Percentiles rank a stretch among this genome's conserved stretches.
These are phyloP conservation scores for Drosophila demipolita DNA, from an alignment of 2,888 invertebrate genomes.

Conservation along the genomic window DNA sequence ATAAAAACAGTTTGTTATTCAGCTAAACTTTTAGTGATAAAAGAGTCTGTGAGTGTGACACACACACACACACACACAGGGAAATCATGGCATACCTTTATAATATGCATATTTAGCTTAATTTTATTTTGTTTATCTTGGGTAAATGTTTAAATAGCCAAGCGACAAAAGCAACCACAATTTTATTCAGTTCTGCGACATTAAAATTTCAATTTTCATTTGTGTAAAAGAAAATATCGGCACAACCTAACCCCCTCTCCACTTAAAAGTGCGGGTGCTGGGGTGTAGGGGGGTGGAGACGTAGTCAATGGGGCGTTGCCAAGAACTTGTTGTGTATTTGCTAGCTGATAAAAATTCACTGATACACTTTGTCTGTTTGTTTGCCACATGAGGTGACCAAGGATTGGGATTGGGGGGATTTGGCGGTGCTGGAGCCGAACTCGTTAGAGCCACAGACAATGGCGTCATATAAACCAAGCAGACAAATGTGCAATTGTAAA, in stretches of 20 bases:
- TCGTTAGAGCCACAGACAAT: slow-evolving; percentile 41
- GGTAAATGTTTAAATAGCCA: slow-evolving; percentile 57
- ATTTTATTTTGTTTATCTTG: slow-evolving; percentile 55
- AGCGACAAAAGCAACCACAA: slow-evolving; percentile 44
- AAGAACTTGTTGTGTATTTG: slow-evolving; percentile 75
- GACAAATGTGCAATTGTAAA: slow-evolving; percentile 54
- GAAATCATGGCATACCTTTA: slow-evolving; percentile 16
- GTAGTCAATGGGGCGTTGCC: slow-evolving; percentile 52
- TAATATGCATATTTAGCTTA: slow-evolving; percentile 43
- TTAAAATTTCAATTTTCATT: slow-evolving; percentile 65
- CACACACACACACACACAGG: slow-evolving; percentile 12
- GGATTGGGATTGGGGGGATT: not conserved
- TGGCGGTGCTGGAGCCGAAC: slow-evolving; percentile 6
- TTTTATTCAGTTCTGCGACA: slow-evolving; percentile 65
- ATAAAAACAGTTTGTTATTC: slow-evolving; percentile 4
- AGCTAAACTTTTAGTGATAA: slow-evolving; percentile 33
- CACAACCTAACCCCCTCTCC: not conserved
- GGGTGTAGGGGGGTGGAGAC: not conserved
- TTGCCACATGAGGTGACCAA: slow-evolving; percentile 29
- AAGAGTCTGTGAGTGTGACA: slow-evolving; percentile 28
- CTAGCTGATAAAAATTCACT: slow-evolving; percentile 77
- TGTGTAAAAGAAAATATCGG: slow-evolving; percentile 35
- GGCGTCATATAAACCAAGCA: slow-evolving; percentile 46
- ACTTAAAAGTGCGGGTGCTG: not conserved
- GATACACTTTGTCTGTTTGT: slow-evolving; percentile 66